Conservation (phyloP, 53 echinoderm and acorn worm genomes). For the Pentamera pediparva region DNA sequence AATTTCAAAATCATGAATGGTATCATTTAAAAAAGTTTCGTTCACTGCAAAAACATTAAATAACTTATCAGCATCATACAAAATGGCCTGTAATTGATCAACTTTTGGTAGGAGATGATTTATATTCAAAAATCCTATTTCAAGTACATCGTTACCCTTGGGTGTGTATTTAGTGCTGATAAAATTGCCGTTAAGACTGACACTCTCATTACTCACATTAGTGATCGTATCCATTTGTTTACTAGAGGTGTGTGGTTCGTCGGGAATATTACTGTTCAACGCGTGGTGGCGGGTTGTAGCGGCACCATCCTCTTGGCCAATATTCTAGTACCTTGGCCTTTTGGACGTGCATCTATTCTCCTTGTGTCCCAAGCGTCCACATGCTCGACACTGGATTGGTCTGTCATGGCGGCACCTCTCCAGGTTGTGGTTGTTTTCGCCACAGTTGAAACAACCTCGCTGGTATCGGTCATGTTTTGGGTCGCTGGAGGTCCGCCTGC, state of each 20-base stretch:
- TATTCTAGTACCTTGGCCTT: too few relatives aligned
- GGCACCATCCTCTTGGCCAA: background rate
- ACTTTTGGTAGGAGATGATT: background rate
- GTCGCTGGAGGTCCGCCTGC: background rate
- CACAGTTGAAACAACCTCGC: background rate
- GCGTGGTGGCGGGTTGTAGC: background rate
- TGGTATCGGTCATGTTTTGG: background rate
- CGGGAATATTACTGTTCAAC: background rate
- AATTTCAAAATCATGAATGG: background rate
- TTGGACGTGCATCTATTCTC: background rate
- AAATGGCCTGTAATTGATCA: background rate
- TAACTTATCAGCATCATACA: background rate
- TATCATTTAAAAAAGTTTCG: background rate
- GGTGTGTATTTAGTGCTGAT: background rate
- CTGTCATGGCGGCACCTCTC: background rate
- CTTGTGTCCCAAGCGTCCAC: background rate
- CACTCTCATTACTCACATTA: background rate
- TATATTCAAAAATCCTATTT: conserved; percentile 1
- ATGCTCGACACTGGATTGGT: background rate
- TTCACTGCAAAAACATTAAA: background rate
- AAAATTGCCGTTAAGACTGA: background rate
- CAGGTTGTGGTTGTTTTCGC: background rate
- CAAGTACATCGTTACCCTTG: background rate
- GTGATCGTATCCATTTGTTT: background rate
- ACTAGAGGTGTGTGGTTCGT: background rate